Conservation (phyloP, 2,113 vertebrate species). For the Varanus komodoensis region DNA sequence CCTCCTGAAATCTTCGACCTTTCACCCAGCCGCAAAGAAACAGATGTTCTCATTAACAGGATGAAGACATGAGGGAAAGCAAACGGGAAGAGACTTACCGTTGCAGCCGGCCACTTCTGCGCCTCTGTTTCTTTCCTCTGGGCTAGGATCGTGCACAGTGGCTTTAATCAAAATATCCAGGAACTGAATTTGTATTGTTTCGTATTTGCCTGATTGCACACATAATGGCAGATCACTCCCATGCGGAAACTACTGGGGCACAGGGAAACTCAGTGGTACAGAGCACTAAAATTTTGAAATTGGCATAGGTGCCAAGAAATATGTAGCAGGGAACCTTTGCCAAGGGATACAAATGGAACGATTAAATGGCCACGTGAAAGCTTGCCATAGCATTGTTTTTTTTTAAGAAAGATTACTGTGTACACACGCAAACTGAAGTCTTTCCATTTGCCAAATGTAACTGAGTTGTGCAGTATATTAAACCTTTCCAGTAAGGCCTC, state of each 20-base stretch:
- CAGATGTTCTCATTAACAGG: neutral
- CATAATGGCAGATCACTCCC: neutral
- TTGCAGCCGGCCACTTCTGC: neutral
- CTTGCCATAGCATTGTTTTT: neutral
- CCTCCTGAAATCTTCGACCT: neutral
- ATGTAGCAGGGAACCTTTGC: neutral
- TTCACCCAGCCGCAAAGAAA: neutral
- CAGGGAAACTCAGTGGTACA: neutral
- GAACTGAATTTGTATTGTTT: neutral
- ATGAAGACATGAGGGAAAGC: neutral
- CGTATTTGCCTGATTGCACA: neutral
- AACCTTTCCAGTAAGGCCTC: neutral
- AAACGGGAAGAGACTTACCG: neutral
- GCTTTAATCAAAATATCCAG: neutral
- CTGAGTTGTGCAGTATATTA: neutral
- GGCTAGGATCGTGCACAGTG: slow-evolving; percentile 20
- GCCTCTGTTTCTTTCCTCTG: no score
- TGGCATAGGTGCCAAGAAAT: neutral
- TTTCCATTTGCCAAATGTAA: neutral
- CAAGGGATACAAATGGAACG: neutral
- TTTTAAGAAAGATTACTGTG: neutral
- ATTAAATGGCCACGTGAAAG: neutral
- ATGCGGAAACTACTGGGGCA: slow-evolving; percentile 31
- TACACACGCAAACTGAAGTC: neutral
- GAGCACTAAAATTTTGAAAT: slow-evolving; percentile 33